Percentiles rank a stretch among this genome's conserved stretches.
phyloP scores from a whole-genome alignment of 2,888 invertebrate species.

The Nemotelus pantherinus region DNA sequence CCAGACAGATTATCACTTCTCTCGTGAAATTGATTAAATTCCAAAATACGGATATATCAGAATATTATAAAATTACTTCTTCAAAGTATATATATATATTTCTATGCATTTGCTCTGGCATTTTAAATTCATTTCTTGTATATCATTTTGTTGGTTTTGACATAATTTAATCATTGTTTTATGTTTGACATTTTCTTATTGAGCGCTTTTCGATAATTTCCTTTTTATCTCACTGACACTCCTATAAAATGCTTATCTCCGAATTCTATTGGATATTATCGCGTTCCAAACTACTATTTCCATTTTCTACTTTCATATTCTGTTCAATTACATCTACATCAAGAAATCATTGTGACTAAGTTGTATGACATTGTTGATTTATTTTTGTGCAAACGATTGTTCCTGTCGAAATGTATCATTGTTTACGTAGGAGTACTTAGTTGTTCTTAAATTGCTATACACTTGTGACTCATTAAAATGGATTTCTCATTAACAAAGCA shows the following conservation, averaged over 20 bases:
- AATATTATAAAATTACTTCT: slow-evolving; percentile 24
- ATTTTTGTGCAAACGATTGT: slow-evolving; percentile 16
- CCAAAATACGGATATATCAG: too few relatives aligned
- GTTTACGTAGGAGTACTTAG: background rate
- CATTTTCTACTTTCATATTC: too few relatives aligned
- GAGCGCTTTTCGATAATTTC: background rate
- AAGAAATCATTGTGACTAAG: slow-evolving; percentile 5
- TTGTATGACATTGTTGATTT: slow-evolving; percentile 44
- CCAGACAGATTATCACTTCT: too few relatives aligned
- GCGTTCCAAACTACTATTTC: too few relatives aligned
- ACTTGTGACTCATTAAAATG: too few relatives aligned
- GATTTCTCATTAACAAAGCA: too few relatives aligned
- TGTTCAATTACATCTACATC: too few relatives aligned
- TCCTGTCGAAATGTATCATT: background rate
- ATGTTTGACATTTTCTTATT: background rate
- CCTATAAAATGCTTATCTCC: background rate
- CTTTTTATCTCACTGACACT: background rate
- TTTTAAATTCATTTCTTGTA: background rate
- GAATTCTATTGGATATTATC: too few relatives aligned
- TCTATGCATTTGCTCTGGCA: slow-evolving; percentile 3
- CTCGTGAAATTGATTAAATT: too few relatives aligned
- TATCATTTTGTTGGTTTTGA: background rate
- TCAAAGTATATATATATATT: background rate
- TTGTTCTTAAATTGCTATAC: too few relatives aligned
- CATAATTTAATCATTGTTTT: background rate